Base-by-base conservation (phyloP, 2,888 invertebrate species). In the Halictus ligatus region DNA sequence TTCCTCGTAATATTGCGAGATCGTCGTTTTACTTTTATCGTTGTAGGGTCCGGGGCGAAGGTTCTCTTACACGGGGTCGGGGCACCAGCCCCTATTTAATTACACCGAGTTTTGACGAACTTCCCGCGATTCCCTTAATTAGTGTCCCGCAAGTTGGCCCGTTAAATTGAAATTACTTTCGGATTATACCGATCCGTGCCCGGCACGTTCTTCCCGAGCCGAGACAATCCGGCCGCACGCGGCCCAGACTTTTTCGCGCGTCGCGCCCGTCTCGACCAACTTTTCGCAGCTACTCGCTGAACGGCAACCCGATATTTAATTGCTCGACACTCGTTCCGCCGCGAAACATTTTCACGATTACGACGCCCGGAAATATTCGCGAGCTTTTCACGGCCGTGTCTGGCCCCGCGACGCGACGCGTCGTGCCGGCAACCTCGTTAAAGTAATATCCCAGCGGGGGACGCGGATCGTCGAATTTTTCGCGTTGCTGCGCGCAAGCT, bases 101-200 rank as follows among this genome's bases (percentile, higher is more conserved):
- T 89, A 87, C 78, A 67, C 43, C 64, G 73, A 89, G 90, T 83
- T 90, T 89, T 85, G 71, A 85, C 81, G 81, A 90, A 90, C 83
- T 85, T 90, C 81, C 64, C 74, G 2, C 64, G 73, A 89, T 85
- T 89, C 84, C 77, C 87, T 78, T 81, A 89, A 89, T 90, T 90
- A 74, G 85, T 83, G 87, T 89, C 87, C 60, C 58, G 78, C 75
- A 78, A 80, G 75, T 29, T 43, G 35, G 79, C n/a, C 54, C 29
- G 73, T 48, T 75, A 79, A 83, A 86, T 83, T 80, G 75, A 86
- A 86, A 80, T 83, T 87, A 86, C 80, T 86, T 78, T 80, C 80
- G 64, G 74, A 85, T 85, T 79, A 85, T 79, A 76, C 80, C 72
- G 75, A 85, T 48, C 58, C 79, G 40, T 46, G 54, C 0, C 25